Conservation (phyloP, 2,888 invertebrate species). For the Epirrita christyi region DNA sequence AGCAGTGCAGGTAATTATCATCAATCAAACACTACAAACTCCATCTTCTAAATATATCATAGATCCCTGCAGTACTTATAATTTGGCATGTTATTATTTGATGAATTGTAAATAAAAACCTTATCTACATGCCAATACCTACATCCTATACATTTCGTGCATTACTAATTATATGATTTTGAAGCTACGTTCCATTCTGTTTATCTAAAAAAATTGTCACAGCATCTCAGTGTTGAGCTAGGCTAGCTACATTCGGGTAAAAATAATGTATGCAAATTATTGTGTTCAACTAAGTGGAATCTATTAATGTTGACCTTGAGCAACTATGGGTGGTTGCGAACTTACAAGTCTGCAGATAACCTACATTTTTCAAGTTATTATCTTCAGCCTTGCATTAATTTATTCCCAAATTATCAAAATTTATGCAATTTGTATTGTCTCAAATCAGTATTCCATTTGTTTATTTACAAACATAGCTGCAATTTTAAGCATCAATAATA, state of each 20-base stretch:
- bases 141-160: not conserved
- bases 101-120: too few species aligned
- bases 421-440: too few species aligned
- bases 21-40: too few species aligned
- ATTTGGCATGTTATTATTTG: not conserved
- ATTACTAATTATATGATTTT: too few species aligned
- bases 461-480: too few species aligned
- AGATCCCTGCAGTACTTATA: not conserved
- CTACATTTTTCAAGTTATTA: slow-evolving; percentile 3
- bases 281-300: slow-evolving; percentile 38
- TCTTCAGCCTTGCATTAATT: not conserved
- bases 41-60: not conserved
- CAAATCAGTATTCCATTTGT: too few species aligned
- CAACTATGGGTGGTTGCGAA: slow-evolving; percentile 16
- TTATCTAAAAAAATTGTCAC: not conserved
- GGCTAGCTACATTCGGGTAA: not conserved
- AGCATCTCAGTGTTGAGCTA: not conserved
- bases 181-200: too few species aligned
- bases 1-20: slow-evolving; percentile 82
- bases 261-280: slow-evolving; percentile 41
- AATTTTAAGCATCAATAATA: too few species aligned
- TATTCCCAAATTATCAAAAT: too few species aligned
- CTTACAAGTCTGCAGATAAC: slow-evolving; percentile 17
- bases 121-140: not conserved
- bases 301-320: slow-evolving; percentile 33